These are phyloP conservation scores for Amblyopsis hoosieri DNA, from an alignment of 2,797 vertebrate genomes.

Conservation along the genomic window DNA sequence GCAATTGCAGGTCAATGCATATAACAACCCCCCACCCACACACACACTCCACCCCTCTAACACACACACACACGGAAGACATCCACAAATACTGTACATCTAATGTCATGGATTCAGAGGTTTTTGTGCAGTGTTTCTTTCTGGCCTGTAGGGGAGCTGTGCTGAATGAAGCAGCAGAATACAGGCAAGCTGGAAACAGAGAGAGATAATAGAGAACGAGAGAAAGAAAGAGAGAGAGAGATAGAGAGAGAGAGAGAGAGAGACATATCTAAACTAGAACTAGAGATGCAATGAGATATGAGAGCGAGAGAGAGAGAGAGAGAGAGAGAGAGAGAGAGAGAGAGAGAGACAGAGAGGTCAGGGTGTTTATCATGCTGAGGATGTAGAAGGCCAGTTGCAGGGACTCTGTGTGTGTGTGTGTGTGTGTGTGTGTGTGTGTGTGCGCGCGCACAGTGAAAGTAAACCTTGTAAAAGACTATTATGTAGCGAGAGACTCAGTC, in stretches of 20 bases:
- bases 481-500: no score
- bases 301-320: slow-evolving; percentile 5
- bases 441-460: neutral
- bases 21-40: no score
- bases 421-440: slow-evolving; percentile 47
- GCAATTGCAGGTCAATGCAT: no score
- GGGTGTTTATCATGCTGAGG: slow-evolving; percentile 78
- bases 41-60: no score
- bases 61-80: no score
- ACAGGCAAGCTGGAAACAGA: slow-evolving; percentile 38
- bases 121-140: no score
- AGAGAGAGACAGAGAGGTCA: slow-evolving; percentile 17
- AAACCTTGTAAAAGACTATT: no score
- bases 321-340: slow-evolving; percentile 8
- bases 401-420: slow-evolving; percentile 46
- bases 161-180: no score
- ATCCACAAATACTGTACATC: no score
- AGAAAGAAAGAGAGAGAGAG: no score
- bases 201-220: slow-evolving; percentile 2
- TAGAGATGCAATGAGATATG: slow-evolving; percentile 14
- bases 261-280: slow-evolving; percentile 14
- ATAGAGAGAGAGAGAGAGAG: neutral
- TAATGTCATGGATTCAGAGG: no score
- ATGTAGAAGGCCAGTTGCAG: slow-evolving; percentile 73
- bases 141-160: no score